Evolutionary conservation across 2,888 invertebrate species (phyloP).

Genomic region (Amphimallon solstitiale): DNA sequence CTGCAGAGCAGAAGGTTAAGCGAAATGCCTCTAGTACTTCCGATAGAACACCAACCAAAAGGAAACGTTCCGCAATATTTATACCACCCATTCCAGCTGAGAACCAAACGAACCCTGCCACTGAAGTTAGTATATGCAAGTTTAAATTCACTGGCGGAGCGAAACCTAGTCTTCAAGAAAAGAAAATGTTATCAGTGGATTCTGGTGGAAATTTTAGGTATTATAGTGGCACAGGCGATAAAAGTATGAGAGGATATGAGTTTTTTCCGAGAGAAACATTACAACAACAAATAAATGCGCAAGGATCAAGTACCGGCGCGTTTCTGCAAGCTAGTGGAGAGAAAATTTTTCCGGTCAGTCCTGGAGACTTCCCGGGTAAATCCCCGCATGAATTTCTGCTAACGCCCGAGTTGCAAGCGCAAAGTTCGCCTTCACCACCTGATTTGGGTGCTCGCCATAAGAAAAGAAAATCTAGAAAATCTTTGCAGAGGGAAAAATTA

Average conservation of each 20-base stretch:
- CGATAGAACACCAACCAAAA: constrained; percentile 68
- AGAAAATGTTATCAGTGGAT: constrained; percentile 91
- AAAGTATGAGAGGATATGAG: constrained; percentile 80
- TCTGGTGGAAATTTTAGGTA: constrained; percentile 87
- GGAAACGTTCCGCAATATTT: constrained; percentile 85
- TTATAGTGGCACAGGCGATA: constrained; percentile 86
- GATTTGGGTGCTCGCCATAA: constrained; percentile 60
- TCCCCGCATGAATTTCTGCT: constrained; percentile 58
- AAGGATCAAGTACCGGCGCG: constrained; percentile 66
- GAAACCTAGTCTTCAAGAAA: constrained; percentile 88
- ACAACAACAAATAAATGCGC: constrained; percentile 69
- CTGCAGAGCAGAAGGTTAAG: constrained; percentile 61
- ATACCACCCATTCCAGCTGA: constrained; percentile 84
- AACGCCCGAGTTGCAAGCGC: constrained; percentile 55
- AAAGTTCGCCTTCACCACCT: constrained; percentile 48
- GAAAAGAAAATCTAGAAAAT: constrained; percentile 82
- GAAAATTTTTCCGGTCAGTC: constrained; percentile 61
- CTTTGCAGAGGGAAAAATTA: constrained; percentile 85
- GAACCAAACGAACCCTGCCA: constrained; percentile 79
- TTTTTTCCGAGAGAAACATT: constrained; percentile 79
- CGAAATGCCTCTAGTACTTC: constrained; percentile 58
- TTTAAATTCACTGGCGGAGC: constrained; percentile 94
- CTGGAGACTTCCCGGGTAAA: constrained; percentile 55
- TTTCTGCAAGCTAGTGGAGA: constrained; percentile 68
- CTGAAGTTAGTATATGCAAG: constrained; percentile 85